These are phyloP conservation scores for Mythimna loreyi DNA, from an alignment of 2,888 invertebrate genomes.

Conservation along the genomic window DNA sequence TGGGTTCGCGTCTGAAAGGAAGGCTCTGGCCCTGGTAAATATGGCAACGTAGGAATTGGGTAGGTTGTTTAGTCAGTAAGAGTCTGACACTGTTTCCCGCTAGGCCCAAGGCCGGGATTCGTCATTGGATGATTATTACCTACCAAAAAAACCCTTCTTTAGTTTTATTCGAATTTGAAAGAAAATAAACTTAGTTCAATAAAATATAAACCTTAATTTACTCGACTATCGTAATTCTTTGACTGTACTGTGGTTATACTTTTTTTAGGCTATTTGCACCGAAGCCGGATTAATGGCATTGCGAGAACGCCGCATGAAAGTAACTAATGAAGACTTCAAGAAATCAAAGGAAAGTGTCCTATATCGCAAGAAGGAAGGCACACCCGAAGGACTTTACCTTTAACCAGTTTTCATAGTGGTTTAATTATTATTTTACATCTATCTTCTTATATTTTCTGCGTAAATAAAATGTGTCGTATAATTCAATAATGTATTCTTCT, in stretches of 20 bases:
- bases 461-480: conserved; percentile 58
- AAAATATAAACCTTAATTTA: neutral
- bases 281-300: conserved; percentile 99
- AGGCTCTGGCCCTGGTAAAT: too few species aligned
- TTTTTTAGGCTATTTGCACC: conserved; percentile 98
- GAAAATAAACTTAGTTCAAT: too few species aligned
- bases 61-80: too few species aligned
- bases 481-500: conserved; percentile 17
- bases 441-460: conserved; percentile 46
- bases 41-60: too few species aligned
- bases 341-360: conserved; percentile 99
- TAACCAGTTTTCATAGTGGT: conserved; percentile 88
- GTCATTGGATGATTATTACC: too few species aligned
- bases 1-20: too few species aligned
- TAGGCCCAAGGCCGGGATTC: too few species aligned
- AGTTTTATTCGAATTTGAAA: too few species aligned
- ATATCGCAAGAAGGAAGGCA: conserved; percentile 99
- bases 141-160: too few species aligned
- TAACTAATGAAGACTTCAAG: conserved; percentile 99
- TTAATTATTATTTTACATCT: conserved; percentile 50
- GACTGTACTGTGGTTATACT: neutral
- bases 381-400: conserved; percentile 99
- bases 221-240: too few species aligned
- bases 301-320: conserved; percentile 99
- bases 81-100: too few species aligned